Base-by-base conservation (phyloP, 1,140 invertebrate genomes). In the Leptonema lineaticorne region DNA sequence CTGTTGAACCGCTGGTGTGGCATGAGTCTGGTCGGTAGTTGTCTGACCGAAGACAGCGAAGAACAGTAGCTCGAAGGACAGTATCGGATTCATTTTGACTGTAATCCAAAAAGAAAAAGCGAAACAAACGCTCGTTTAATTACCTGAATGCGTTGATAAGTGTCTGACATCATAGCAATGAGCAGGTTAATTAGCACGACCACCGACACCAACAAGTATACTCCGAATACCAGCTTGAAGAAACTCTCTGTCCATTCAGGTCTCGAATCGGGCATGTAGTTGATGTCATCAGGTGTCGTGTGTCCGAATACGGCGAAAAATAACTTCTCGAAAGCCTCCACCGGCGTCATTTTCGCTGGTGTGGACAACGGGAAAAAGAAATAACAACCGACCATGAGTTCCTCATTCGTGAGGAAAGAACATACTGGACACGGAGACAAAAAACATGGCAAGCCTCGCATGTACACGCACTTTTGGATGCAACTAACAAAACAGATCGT, bases 151-250 rank as follows among this genome's bases (percentile, higher is more conserved):
- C 96, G 87, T 82, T 98, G 96, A 81, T 99, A 99, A 74, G 97
- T 99, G 86, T 99, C 96, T 77, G 94, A 96, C 96, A 99, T 98
- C 97, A 99, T 98, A 84, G 97, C 97, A 89, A 99, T 99, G 75
- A 99, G 90, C 77, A 98, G 88, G 86, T 98, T 98, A 84, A 98
- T 96, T 74, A 99, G 88, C 75, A 98, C 97, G 81, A 99, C 92
- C 74, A 98, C 91, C 70, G 95, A 96, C 77, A 98, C 94, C 87
- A 98, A 89, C 89, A 98, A 93, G 88, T 98, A 98, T 76, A 94
- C 89, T 73, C 95, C 96, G 82, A 98, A 98, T 68, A 96, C 89
- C 76, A 90, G 81, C 84, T 92, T 92, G 86, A 92, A 92, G 71
- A 92, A 86, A 79, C 86, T 88, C 81, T 89, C 87, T 70, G 90